phyloP scores from a whole-genome alignment of 2,113 vertebrate genomes.

The Tenrec ecaudatus region DNA sequence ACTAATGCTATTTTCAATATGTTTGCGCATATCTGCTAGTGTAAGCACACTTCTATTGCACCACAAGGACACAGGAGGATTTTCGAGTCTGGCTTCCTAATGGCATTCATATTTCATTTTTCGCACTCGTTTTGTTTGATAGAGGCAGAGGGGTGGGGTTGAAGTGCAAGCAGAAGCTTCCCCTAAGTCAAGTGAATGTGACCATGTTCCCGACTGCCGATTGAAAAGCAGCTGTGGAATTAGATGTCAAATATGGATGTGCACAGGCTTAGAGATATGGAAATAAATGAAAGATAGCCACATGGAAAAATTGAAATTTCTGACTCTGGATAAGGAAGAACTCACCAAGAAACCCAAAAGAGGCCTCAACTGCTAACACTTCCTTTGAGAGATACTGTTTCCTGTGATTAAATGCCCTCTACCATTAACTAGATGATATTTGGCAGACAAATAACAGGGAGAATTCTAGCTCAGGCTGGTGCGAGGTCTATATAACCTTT shows the following conservation, averaged over 20 bases:
- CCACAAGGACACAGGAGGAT: not conserved
- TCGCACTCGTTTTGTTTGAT: not conserved
- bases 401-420: not conserved
- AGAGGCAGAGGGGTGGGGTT: not conserved
- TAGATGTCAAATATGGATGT: not conserved
- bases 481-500: not conserved
- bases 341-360: not conserved
- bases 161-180: fast-evolving
- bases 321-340: not conserved
- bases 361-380: not conserved
- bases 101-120: not conserved
- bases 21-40: fast-evolving
- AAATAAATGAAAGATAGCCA: not conserved
- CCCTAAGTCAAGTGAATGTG: not conserved
- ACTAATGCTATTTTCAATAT: not conserved
- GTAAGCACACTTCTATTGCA: not conserved
- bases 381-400: not conserved
- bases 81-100: not conserved
- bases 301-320: not conserved
- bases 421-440: constrained; percentile 15
- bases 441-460: constrained; percentile 4
- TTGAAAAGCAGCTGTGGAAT: not conserved
- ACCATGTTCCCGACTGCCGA: not conserved
- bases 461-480: not conserved
- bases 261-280: not conserved